Base-by-base conservation (phyloP, 2,797 vertebrate genomes). In the Pyrocephalus nanus region DNA sequence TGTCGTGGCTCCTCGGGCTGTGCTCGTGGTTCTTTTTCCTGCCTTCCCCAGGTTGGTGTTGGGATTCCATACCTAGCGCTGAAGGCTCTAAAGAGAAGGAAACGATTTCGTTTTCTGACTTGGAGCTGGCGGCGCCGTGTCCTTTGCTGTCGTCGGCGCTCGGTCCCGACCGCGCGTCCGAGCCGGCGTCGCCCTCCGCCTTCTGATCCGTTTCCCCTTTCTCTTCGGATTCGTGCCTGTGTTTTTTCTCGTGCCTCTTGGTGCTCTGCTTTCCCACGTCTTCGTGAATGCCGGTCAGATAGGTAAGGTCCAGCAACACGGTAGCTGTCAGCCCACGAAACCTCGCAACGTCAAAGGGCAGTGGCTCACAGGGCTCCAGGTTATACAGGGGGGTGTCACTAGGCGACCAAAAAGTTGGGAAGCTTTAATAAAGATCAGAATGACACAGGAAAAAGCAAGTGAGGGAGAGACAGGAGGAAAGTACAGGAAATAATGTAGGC, bases 331-430 rank as follows among this genome's bases (percentile, higher is more conserved):
- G 98, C 88, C 99, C 99, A 42, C 99, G 98, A 96, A 99, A 99
- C 96, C 99, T 98, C 3, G 98, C 98, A 95, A 99, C 99, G 20
- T 99, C 99, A 54, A 99, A 99, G 53, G 99, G 98, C 97, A 99
- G 98, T 11, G 99, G 99, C 97, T 99, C 99, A 25, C 99, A 99
- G 60, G 99, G 99, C 82, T 99, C 99, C 99, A 99, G 98, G 98
- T 99, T 99, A 98, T 99, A 99, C 89, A 99, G 78, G 1, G 99
- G 99, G 86, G 99, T 99, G 98, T 99, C 99, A 99, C 99, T 99
- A 99, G 99, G 99, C 96, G 99, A 99, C 99, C 99, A 99, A 98
- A 99, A 99, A 99, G 99, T 99, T 99, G 99, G 99, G 99, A 99
- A 99, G 99, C 99, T 99, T 99, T 99, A 99, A 99, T 99, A 98